Conservation (phyloP, 2,888 invertebrate genomes). For the Nymphalis urticae region DNA sequence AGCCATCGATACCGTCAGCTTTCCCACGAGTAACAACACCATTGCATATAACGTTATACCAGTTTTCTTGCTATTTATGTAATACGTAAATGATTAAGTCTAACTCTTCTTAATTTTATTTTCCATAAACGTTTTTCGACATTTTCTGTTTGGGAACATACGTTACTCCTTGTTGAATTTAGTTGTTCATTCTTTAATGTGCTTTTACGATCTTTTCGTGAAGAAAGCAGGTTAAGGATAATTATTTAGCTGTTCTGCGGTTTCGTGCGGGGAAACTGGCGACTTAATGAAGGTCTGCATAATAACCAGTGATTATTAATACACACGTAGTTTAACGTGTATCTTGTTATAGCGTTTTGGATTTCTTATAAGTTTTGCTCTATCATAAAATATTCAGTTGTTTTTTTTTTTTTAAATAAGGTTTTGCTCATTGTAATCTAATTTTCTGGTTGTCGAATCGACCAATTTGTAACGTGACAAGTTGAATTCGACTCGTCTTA, state of each 20-base stretch:
- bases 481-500: background rate
- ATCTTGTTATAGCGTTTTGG: constrained; percentile 54
- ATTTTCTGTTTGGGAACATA: constrained; percentile 62
- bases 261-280: constrained; percentile 66
- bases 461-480: too few species aligned
- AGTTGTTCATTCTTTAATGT: constrained; percentile 61
- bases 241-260: constrained; percentile 79
- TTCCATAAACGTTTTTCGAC: constrained; percentile 59
- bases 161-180: constrained; percentile 16
- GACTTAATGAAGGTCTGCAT: constrained; percentile 72
- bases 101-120: constrained; percentile 72
- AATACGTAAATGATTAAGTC: constrained; percentile 73
- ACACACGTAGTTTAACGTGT: constrained; percentile 66
- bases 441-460: too few species aligned
- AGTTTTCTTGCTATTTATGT: constrained; percentile 72
- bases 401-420: background rate
- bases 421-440: too few species aligned
- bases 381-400: too few species aligned
- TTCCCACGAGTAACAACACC: constrained; percentile 81
- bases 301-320: constrained; percentile 77
- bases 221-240: constrained; percentile 72
- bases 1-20: constrained; percentile 44
- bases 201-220: constrained; percentile 74
- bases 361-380: constrained; percentile 42
- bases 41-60: constrained; percentile 74